phyloP scores from a whole-genome alignment of 64 coral and sea anemone genomes.

The Pachyseris speciosa region DNA sequence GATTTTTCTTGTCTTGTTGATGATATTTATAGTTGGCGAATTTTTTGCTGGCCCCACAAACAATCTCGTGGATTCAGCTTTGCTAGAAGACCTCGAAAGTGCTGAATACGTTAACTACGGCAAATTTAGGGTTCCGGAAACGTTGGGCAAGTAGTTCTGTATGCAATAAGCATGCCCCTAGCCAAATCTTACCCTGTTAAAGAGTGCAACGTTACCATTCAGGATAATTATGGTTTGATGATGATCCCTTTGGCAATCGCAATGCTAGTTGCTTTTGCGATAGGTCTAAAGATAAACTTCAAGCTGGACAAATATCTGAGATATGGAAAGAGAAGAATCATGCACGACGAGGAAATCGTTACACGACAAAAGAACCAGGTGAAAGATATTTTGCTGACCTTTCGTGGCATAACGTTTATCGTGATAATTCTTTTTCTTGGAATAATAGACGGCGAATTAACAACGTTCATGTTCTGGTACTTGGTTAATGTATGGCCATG shows the following conservation, averaged over 20 bases:
- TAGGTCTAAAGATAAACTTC: neutral
- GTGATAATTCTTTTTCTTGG: conserved; percentile 45
- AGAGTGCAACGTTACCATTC: neutral
- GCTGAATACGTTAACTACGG: conserved; percentile 33
- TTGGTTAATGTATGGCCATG: conserved; percentile 4
- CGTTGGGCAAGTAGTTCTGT: conserved; percentile 4
- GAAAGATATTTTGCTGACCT: conserved; percentile 24
- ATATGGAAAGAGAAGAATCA: too few relatives aligned
- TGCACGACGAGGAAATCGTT: neutral
- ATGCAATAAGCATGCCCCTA: neutral
- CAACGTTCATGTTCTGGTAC: conserved; percentile 59
- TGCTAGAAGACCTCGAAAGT: conserved; percentile 18
- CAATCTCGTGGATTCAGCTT: conserved; percentile 30
- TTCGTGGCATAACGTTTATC: neutral
- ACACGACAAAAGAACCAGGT: neutral
- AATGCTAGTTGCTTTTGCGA: neutral
- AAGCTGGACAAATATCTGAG: too few relatives aligned
- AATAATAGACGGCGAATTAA: conserved; percentile 19
- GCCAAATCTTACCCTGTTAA: neutral
- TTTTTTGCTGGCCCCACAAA: conserved; percentile 20
- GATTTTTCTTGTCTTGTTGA: conserved; percentile 16
- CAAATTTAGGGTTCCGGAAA: conserved; percentile 35
- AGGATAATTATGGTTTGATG: neutral
- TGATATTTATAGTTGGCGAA: conserved; percentile 8
- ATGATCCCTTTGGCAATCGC: neutral